Percentiles rank a stretch among this genome's conserved stretches.
These are phyloP conservation scores for Sciurus niger DNA, from an alignment of 2,113 vertebrate species.

Conservation along the genomic window DNA sequence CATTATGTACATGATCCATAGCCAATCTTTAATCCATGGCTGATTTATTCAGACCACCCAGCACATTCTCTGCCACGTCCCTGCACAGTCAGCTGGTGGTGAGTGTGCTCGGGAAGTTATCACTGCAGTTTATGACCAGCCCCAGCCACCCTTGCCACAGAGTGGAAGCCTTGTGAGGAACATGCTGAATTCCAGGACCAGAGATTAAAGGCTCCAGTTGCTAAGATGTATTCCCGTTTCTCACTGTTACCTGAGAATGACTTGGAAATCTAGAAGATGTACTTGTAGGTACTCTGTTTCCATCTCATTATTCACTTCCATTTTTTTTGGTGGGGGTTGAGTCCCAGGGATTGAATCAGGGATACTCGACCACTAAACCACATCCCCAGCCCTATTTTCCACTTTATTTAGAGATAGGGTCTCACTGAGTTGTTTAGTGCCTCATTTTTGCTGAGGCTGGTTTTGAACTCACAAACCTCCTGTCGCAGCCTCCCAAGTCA, in stretches of 20 bases:
- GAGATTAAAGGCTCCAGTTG: neutral
- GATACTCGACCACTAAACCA: no score
- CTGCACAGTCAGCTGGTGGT: neutral
- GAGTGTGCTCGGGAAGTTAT: neutral
- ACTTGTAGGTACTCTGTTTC: fast-evolving
- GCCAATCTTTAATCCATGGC: neutral
- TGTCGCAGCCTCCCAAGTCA: no score
- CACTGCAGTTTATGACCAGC: neutral
- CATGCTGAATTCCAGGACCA: neutral
- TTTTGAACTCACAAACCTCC: no score
- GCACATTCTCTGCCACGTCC: neutral
- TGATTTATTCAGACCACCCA: neutral
- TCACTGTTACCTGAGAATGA: neutral
- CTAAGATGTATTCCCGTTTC: neutral
- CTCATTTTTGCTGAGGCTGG: no score
- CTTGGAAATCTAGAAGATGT: neutral
- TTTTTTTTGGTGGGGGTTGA: neutral
- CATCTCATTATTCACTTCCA: fast-evolving
- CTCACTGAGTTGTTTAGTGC: no score
- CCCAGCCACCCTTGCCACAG: neutral
- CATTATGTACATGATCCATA: neutral
- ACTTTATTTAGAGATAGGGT: no score
- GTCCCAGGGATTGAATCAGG: no score
- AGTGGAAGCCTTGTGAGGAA: neutral
- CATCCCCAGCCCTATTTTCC: no score